These are phyloP conservation scores for Nautilus pompilius DNA, from an alignment of 1,140 invertebrate species.

Conservation along the genomic window DNA sequence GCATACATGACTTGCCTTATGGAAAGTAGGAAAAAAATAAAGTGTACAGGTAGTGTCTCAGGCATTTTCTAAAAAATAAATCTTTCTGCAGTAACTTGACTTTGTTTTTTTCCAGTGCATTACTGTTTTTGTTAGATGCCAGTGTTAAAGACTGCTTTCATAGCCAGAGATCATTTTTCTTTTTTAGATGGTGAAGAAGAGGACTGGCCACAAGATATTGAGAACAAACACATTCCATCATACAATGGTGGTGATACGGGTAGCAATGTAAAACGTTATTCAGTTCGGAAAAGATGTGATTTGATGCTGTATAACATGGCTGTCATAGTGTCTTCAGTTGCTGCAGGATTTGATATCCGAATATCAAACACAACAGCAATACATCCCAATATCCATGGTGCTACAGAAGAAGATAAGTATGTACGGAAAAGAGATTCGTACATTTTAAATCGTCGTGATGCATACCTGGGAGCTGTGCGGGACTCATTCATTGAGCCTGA, in stretches of 20 bases:
- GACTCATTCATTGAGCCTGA: constrained; percentile 52
- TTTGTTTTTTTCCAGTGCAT: no score
- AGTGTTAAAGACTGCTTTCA: no score
- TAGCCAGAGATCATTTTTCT: no score
- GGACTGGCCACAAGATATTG: constrained; percentile 41
- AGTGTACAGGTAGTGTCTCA: no score
- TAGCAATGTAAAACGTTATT: constrained; percentile 15
- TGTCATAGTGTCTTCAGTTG: constrained; percentile 81
- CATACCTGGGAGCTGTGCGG: constrained; percentile 52
- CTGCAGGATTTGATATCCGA: constrained; percentile 85
- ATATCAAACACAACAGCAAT: constrained; percentile 75
- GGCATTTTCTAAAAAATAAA: no score
- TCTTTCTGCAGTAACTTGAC: no score
- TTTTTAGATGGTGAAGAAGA: constrained; percentile 52
- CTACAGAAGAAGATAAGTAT: constrained; percentile 14
- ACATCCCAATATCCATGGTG: constrained; percentile 66
- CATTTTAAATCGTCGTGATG: constrained; percentile 48
- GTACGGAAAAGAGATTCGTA: constrained; percentile 35
- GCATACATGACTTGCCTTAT: no score
- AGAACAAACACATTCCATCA: constrained; percentile 36
- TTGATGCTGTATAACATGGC: constrained; percentile 85
- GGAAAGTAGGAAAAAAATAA: no score
- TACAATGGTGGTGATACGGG: constrained; percentile 12
- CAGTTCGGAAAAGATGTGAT: constrained; percentile 64
- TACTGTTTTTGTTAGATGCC: no score